Conservation (phyloP, 2,888 invertebrate genomes). For the Syrista parreyssii region DNA sequence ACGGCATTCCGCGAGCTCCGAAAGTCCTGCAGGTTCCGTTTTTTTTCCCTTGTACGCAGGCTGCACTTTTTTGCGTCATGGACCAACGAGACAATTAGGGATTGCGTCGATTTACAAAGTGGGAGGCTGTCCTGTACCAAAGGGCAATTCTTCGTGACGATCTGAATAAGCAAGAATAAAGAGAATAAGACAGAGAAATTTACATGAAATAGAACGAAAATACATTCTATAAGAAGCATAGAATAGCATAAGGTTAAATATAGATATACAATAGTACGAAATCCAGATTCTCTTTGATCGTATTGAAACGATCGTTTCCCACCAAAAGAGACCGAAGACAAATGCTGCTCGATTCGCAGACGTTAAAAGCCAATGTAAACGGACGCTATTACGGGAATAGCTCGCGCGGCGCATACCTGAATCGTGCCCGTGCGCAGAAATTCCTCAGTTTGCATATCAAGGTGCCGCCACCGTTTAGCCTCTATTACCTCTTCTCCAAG, state of each 20-base stretch:
- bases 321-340: slow-evolving; percentile 36
- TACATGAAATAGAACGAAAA: background rate
- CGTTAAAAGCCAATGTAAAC: slow-evolving; percentile 25
- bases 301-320: background rate
- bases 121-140: background rate
- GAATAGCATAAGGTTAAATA: too few relatives aligned
- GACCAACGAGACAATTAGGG: slow-evolving; percentile 9
- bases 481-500: slow-evolving; percentile 46
- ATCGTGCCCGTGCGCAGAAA: slow-evolving; percentile 38
- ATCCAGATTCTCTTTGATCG: background rate
- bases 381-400: slow-evolving; percentile 40
- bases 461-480: slow-evolving; percentile 58
- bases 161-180: background rate
- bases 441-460: slow-evolving; percentile 62
- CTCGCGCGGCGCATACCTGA: slow-evolving; percentile 16
- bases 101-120: background rate
- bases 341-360: slow-evolving; percentile 43
- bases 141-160: background rate
- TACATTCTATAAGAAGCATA: too few relatives aligned
- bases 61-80: background rate
- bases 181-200: background rate
- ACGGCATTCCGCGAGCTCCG: slow-evolving; percentile 37
- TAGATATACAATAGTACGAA: background rate
- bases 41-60: background rate
- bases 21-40: background rate